Evolutionary conservation across 1,140 invertebrate genomes (phyloP), one percentile per base, ranked within the genome.

Genomic region (Achatina immaculata): DNA sequence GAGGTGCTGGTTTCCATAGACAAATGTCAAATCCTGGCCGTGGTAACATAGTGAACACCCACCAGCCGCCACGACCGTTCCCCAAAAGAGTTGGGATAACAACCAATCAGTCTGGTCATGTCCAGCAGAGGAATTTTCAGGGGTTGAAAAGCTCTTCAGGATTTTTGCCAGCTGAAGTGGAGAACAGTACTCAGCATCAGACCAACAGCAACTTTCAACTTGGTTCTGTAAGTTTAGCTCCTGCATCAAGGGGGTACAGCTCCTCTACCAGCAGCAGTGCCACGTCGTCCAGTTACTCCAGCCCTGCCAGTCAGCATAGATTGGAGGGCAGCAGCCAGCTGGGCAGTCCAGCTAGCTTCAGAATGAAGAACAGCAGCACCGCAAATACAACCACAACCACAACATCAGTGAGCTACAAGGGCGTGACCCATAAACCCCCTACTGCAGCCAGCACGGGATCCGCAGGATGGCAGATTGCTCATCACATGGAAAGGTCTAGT

Each of bases 51-150:
- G 19, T n/a, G 31, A 69, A 69, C 38, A 40, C 68, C 21, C n/a
- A 62, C n/a, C 66, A 28, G 45, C 48, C 43, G 0, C 14, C 66
- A 51, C 31, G 65, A 45, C 65, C 78, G 0, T 58, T 38, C 42
- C 78, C 40, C 1, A 80, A 72, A 40, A 2, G 66, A 66, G 68
- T 14, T 16, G 66, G 78, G 7, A 21, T 80, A 16, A 80, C 78
- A 24, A 80, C 78, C 42, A 72, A 71, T 45, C 42, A 65, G 45
- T 24, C 78, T n/a, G 78, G 78, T 1, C 68, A 80, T 55, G 48
- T 80, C 14, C 78, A 80, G 36, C 76, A 78, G 42, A n/a, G 76
- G 4, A 58, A 58, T 34, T 34, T 48, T 36, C 62, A 34, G 45
- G 42, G 58, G 1, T 7, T 62, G 21, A 73, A 73, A 48, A 48